Evolutionary conservation across 1,140 invertebrate species (phyloP), one percentile per base, ranked within the genome.

Genomic region (Euwallacea fornicatus): DNA sequence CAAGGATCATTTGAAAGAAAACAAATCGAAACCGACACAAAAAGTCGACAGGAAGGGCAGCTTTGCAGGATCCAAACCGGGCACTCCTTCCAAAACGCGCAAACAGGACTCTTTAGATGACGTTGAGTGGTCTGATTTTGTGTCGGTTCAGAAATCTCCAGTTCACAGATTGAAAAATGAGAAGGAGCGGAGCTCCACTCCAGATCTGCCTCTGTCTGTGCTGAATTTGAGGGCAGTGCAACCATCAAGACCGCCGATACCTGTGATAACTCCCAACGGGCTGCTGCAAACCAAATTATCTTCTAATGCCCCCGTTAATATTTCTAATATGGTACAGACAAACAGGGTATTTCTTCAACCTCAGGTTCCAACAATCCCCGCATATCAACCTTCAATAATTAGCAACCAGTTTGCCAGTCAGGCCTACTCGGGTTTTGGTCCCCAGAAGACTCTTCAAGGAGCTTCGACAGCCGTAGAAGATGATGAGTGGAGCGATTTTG

Each of bases 401-500:
- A 80, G 73, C 72, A 66, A 76, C 65, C 78, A 76, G 61, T 77
- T 42, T 53, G 68, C 69, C 21, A 61, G n/a, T 55, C 70, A 74
- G 60, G 71, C 69, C 43, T 76, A 70, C 59, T 66, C 60, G 9
- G 65, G 62, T 15, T 46, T 56, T 50, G 62, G 56, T 16, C 56
- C 9, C 46, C 41, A 66, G 50, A 2, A 56, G 9, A 7, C 53
- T 7, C 42, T 50, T 50, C 16, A 7, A 59, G 10, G 46, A 54
- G 46, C 8, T 46, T 15, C 50, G 67, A 69, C 56, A 0, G 42
- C 41, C 13, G 41, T 15, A 63, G 85, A 86, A 62, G 87, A 88
- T 44, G 87, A 88, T 67, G 87, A 88, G 74, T 88, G 87, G 87
- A 86, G 85, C 13, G 86, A 88, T 66, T 88, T 88, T 76, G 85